Evolutionary conservation across 1,140 invertebrate species (phyloP).

Genomic region (Adelges cooleyi): DNA sequence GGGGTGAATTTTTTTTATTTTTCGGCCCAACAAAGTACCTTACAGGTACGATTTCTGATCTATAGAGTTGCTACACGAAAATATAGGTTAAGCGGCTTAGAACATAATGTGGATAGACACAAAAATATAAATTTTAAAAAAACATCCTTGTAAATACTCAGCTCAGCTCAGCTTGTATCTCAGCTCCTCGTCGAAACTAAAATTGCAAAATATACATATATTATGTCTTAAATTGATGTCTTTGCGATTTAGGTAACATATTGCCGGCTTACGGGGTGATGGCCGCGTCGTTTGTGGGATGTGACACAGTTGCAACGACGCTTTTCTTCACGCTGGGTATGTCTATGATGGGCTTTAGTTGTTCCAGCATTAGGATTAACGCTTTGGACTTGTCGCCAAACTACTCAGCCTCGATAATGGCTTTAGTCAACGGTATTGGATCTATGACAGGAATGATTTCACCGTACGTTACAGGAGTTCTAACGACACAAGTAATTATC

Average conservation of each 20-base stretch:
- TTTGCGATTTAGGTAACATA: constrained; percentile 49
- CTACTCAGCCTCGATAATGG: constrained; percentile 66
- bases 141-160: background rate
- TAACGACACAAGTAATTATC: constrained; percentile 12
- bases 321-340: constrained; percentile 55
- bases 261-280: constrained; percentile 65
- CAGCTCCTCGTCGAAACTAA: background rate
- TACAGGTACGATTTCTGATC: too few species aligned
- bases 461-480: background rate
- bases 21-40: too few species aligned
- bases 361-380: constrained; percentile 56
- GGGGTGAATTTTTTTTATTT: too few species aligned
- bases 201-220: background rate
- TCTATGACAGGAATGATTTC: constrained; percentile 14
- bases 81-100: background rate
- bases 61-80: too few species aligned
- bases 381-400: constrained; percentile 66
- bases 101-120: background rate
- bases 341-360: constrained; percentile 54
- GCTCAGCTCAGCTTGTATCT: background rate
- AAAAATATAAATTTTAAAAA: too few species aligned
- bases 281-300: constrained; percentile 51
- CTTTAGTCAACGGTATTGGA: constrained; percentile 59
- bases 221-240: background rate
- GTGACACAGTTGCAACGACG: constrained; percentile 47